phyloP scores from a whole-genome alignment of 1,140 invertebrate genomes.

The Megalonaias nervosa region DNA sequence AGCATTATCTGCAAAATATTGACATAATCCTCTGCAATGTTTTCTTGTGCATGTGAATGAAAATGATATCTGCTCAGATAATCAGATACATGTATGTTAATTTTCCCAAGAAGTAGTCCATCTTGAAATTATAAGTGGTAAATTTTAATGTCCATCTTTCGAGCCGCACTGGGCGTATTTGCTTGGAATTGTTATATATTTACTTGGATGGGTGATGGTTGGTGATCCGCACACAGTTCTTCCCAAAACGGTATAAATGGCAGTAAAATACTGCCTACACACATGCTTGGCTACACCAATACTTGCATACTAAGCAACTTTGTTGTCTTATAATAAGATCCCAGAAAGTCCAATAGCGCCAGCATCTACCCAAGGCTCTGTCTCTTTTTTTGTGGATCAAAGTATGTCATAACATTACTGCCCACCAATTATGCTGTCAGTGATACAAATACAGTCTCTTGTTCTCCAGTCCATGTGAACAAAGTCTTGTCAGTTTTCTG shows the following conservation, averaged over 20 bases:
- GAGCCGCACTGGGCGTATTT: conserved; percentile 24
- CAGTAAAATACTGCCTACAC: conserved; percentile 69
- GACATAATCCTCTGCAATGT: no score
- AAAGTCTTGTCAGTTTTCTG: background rate
- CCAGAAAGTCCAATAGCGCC: conserved; percentile 18
- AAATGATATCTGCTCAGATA: conserved; percentile 12
- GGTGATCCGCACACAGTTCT: conserved; percentile 34
- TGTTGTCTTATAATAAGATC: conserved; percentile 30
- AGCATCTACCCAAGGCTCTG: conserved; percentile 41
- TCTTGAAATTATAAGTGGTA: conserved; percentile 22
- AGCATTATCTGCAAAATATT: background rate
- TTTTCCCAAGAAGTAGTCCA: conserved; percentile 26
- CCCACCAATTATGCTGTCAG: conserved; percentile 16
- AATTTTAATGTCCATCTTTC: conserved; percentile 38
- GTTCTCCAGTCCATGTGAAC: conserved; percentile 23
- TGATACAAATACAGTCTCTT: conserved; percentile 21
- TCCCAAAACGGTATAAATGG: conserved; percentile 66
- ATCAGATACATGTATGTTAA: conserved; percentile 21
- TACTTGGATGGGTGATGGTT: conserved; percentile 11
- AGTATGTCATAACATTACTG: conserved; percentile 40
- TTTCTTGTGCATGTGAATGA: no score
- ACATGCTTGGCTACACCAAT: conserved; percentile 53
- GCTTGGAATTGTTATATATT: conserved; percentile 42
- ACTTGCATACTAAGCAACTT: conserved; percentile 35
- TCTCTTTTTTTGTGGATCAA: conserved; percentile 31